These are phyloP conservation scores for Dasypogon diadema DNA, from an alignment of 2,888 invertebrate genomes.

Conservation along the genomic window DNA sequence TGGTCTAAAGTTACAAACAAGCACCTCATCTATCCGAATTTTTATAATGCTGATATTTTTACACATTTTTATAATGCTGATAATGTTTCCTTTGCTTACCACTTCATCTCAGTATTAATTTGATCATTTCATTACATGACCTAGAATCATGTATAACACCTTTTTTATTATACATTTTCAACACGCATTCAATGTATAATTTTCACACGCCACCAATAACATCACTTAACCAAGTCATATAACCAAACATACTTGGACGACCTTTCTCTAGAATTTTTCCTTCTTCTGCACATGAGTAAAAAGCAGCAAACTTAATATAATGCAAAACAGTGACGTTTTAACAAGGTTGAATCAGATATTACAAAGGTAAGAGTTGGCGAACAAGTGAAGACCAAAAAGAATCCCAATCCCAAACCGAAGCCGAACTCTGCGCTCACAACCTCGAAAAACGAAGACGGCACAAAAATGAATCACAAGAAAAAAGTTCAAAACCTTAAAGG, in stretches of 20 bases:
- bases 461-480: slow-evolving; percentile 9
- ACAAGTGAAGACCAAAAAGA: not conserved
- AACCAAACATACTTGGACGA: not conserved
- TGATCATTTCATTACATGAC: too few relatives aligned
- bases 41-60: too few relatives aligned
- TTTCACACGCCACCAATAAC: not conserved
- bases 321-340: slow-evolving; percentile 29
- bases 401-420: not conserved
- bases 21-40: too few relatives aligned
- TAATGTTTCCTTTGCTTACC: too few relatives aligned
- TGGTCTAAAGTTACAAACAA: too few relatives aligned
- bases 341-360: slow-evolving; percentile 22
- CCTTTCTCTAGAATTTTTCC: slow-evolving; percentile 18
- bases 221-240: not conserved
- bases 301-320: not conserved
- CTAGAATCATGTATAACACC: not conserved
- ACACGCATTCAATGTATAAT: not conserved
- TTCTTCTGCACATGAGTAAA: not conserved
- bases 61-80: too few relatives aligned
- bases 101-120: too few relatives aligned
- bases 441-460: not conserved
- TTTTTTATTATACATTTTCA: not conserved
- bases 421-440: not conserved
- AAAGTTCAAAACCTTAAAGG: slow-evolving; percentile 28
- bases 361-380: not conserved